Base-by-base conservation (phyloP, 2,113 vertebrate genomes). In the Corydoras sp. region DNA sequence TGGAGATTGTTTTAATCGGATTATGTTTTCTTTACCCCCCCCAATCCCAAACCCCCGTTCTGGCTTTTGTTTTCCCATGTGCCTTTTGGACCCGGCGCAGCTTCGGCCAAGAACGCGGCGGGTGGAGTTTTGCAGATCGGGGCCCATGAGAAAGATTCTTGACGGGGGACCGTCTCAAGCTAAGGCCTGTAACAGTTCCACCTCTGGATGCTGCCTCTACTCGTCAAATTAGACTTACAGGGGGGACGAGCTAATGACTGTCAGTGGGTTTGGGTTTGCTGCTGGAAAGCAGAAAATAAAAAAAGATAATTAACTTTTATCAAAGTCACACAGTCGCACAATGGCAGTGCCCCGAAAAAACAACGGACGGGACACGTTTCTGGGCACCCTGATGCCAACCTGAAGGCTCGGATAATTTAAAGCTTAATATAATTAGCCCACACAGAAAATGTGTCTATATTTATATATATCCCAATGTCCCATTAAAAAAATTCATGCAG, bases 1-100 rank as follows among this genome's bases (percentile, higher is more conserved):
- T 81, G 81, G 82, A 87, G 83, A 88, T 86, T 83, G 82, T 87
- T 86, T 86, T 90, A 91, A 90, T 89, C 86, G 80, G 85, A 89
- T 90, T 89, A 83, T 69, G 77, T 74, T 32, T 84, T 84, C 85
- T 82, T 29, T 5, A 8, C 50, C 56, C 35, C 35, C 24, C 51
- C 59, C 58, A 4, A 12, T 31, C 14, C 43, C 48, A 49, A 4
- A 8, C 59, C 24, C 55, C 68, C 29, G 14, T 54, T 2, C 54
- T 15, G 64, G 58, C 29, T 59, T 72, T 64, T 72, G 75, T 68
- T 72, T 61, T 60, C 24, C 24, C 58, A 49, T 54, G 50, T 79
- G 79, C 76, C 83, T 85, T 80, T 82, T 83, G 81, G 85, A 86
- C 80, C 83, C 13, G 69, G 82, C 79, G 86, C 79, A 68, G 78